A percentile compares a stretch with the other conserved stretches of the same genome.
Evolutionary conservation across 92 coral and sea anemone species (phyloP).

Genomic region (Pocillopora meandrina): DNA sequence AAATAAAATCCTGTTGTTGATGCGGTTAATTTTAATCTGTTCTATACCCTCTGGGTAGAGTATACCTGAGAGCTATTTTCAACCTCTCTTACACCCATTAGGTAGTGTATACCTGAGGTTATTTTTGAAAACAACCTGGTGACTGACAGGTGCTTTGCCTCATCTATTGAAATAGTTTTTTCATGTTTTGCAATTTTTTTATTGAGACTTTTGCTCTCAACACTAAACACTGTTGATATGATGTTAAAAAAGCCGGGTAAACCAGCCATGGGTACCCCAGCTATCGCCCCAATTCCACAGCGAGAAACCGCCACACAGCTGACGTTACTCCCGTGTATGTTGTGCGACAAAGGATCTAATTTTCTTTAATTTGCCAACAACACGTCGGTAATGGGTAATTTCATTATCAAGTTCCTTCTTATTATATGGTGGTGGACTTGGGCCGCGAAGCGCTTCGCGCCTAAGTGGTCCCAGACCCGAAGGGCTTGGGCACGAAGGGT

Average conservation of each 20-base stretch:
- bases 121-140: neutral
- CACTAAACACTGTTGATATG: neutral
- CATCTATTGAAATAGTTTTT: neutral
- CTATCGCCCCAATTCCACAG: neutral
- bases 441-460: too few relatives aligned
- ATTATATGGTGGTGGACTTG: too few relatives aligned
- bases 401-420: neutral
- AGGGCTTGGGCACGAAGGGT: neutral
- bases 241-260: neutral
- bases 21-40: too few relatives aligned
- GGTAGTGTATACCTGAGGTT: too few relatives aligned
- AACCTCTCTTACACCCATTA: too few relatives aligned
- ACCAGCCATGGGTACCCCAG: neutral
- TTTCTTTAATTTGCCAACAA: neutral
- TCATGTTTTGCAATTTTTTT: neutral
- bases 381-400: neutral
- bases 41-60: too few relatives aligned
- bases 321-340: neutral
- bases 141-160: neutral
- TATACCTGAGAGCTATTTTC: too few relatives aligned
- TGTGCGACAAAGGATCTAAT: neutral
- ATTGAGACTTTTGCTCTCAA: neutral
- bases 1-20: too few relatives aligned
- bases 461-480: neutral
- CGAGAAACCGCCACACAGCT: neutral